Evolutionary conservation across 2,888 invertebrate species (phyloP).

Genomic region (Globia sparganii): DNA sequence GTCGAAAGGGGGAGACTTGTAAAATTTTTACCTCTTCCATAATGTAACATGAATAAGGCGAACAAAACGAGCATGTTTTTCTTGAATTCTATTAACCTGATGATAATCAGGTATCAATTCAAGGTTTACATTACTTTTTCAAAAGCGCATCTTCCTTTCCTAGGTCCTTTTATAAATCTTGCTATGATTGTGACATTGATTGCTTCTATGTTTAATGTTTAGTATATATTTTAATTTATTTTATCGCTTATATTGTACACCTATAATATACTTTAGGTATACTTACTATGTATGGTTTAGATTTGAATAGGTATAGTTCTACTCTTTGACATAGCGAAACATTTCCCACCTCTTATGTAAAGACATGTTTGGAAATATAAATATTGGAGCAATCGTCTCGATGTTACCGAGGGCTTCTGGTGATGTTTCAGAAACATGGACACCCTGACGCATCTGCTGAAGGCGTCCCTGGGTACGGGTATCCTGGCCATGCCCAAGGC

Average conservation of each 20-base stretch:
- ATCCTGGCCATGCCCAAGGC: slow-evolving; percentile 98
- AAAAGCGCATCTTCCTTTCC: neutral
- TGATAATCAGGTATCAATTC: slow-evolving; percentile 7
- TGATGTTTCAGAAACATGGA: slow-evolving; percentile 93
- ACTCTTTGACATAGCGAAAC: neutral
- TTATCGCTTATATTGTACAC: neutral
- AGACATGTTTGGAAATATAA: neutral
- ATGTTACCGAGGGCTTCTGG: slow-evolving; percentile 45
- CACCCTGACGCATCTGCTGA: slow-evolving; percentile 97
- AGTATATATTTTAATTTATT: neutral
- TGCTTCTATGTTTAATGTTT: neutral
- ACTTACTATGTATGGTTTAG: neutral
- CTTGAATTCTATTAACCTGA: slow-evolving; percentile 46
- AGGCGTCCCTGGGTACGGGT: slow-evolving; percentile 98
- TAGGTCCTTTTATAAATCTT: neutral
- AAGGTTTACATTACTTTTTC: slow-evolving; percentile 8
- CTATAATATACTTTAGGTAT: no score
- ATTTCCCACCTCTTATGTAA: neutral
- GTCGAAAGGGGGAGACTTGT: slow-evolving; percentile 9
- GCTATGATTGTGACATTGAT: neutral
- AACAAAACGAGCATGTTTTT: slow-evolving; percentile 41
- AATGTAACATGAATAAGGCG: slow-evolving; percentile 38
- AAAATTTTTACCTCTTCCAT: slow-evolving; percentile 28
- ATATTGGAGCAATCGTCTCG: slow-evolving; percentile 20
- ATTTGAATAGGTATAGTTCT: neutral